Percentiles rank a stretch among this genome's conserved stretches.
Conservation (phyloP, 2,888 invertebrate species). For the Embidobia sp. region DNA sequence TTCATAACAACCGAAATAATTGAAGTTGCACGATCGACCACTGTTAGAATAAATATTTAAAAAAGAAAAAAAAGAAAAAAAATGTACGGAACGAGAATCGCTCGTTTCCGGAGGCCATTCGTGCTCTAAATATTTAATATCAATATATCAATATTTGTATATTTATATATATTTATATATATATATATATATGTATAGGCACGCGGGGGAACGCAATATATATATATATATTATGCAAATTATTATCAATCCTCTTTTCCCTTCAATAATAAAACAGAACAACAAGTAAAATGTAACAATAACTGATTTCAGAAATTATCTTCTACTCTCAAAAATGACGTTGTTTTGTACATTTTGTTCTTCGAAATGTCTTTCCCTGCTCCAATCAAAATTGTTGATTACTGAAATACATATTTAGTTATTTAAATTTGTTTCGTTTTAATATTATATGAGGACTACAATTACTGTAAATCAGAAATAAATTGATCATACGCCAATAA, state of each 20-base stretch:
- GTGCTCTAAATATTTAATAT: slow-evolving; percentile 61
- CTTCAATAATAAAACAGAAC: slow-evolving; percentile 42
- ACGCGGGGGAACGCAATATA: slow-evolving; percentile 59
- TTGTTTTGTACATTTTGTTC: too few species aligned
- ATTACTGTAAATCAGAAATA: too few species aligned
- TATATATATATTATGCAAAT: slow-evolving; percentile 38
- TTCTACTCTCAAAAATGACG: too few species aligned
- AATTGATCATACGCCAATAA: too few species aligned
- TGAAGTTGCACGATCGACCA: slow-evolving; percentile 32
- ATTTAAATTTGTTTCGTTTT: too few species aligned
- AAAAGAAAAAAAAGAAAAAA: slow-evolving; percentile 19
- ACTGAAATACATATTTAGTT: too few species aligned
- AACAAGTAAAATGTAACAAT: slow-evolving; percentile 26
- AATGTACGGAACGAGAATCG: slow-evolving; percentile 32
- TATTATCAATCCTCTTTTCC: slow-evolving; percentile 34
- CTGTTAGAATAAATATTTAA: slow-evolving; percentile 28
- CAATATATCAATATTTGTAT: slow-evolving; percentile 51
- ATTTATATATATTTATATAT: slow-evolving; percentile 1
- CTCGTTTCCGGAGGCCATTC: slow-evolving; percentile 58
- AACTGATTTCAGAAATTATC: neutral
- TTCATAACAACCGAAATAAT: slow-evolving; percentile 13
- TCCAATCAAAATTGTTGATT: too few species aligned
- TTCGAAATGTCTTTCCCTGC: too few species aligned
- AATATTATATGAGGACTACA: too few species aligned
- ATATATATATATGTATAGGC: slow-evolving; percentile 56